Evolutionary conservation across 1,140 invertebrate genomes (phyloP), one percentile per base, ranked within the genome.

Genomic region (Frieseomelitta varia): DNA sequence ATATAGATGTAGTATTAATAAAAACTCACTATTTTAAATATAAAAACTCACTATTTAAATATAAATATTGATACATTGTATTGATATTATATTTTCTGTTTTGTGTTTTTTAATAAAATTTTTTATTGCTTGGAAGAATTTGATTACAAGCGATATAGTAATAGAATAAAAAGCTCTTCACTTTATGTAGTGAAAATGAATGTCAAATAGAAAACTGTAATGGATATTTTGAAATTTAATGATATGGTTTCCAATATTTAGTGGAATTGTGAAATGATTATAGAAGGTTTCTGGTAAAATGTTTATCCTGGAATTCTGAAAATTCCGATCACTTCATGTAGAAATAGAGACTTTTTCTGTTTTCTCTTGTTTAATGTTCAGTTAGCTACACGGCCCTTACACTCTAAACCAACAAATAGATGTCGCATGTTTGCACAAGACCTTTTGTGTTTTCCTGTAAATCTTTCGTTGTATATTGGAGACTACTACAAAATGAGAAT

Each of bases 371-470:
- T 91, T 92, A 87, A 86, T 53, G 71, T 85, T 69, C 79, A 83
- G 87, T 91, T 92, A 91, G 86, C 83, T 71, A 47, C 73, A 4
- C 73, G 63, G 63, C 87, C 87, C 85, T 92, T 88, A 89, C 71
- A 61, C 15, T 83, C 69, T 78, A 61, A 58, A 84, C 86, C 84
- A 90, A 90, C 88, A 88, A 86, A 88, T 86, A 84, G 76, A 92
- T 92, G 88, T 90, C 85, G 58, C 81, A 12, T 90, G 89, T 92
- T 93, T 93, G 87, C 80, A 74, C 73, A 90, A 93, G 83, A 85
- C 82, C 88, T 92, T 76, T 92, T 88, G 61, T 61, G 2, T 87
- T 88, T 83, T 86, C 83, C 68, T 72, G 30, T 34, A 82, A 56
- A 86, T 56, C 72, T 75, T 83, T 77, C 71, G 15, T 68, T 47